Conservation (phyloP, 2,888 invertebrate species). For the Microctonus aethiopoides region DNA sequence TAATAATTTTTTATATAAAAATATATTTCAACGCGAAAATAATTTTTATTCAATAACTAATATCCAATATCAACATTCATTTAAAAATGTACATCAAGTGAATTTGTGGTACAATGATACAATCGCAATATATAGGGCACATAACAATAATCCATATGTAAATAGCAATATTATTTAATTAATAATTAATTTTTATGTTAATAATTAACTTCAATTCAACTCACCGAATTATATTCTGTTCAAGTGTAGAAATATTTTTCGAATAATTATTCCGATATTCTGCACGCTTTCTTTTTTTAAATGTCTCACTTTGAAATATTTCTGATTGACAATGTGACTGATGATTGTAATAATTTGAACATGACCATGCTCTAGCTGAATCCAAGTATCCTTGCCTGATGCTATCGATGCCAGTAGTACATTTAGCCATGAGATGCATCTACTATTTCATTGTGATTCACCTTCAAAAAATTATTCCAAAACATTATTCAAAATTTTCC, state of each 20-base stretch:
- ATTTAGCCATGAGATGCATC: slow-evolving; percentile 65
- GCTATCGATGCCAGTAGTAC: slow-evolving; percentile 53
- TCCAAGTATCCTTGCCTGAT: slow-evolving; percentile 59
- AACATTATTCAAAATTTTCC: too few relatives aligned
- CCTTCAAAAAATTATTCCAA: slow-evolving; percentile 51
- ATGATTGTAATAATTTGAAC: slow-evolving; percentile 48
- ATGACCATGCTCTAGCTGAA: slow-evolving; percentile 52
- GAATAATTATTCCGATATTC: slow-evolving; percentile 49
- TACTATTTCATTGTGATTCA: slow-evolving; percentile 59
- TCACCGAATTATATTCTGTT: slow-evolving; percentile 58
- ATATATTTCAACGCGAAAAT: slow-evolving; percentile 8
- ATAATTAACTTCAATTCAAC: background rate
- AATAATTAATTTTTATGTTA: background rate
- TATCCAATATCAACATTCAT: background rate
- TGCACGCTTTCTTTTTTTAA: slow-evolving; percentile 50
- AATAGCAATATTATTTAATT: background rate
- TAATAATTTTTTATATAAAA: slow-evolving; percentile 14
- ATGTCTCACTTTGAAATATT: slow-evolving; percentile 49
- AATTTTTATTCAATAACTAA: slow-evolving; percentile 11
- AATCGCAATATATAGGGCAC: background rate
- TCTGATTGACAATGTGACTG: slow-evolving; percentile 43
- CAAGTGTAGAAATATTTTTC: slow-evolving; percentile 50
- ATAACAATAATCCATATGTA: background rate
- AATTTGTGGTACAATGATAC: background rate
- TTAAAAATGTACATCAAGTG: background rate